Base-by-base conservation (phyloP, 2,113 vertebrate species). In the Tamias sibiricus region DNA sequence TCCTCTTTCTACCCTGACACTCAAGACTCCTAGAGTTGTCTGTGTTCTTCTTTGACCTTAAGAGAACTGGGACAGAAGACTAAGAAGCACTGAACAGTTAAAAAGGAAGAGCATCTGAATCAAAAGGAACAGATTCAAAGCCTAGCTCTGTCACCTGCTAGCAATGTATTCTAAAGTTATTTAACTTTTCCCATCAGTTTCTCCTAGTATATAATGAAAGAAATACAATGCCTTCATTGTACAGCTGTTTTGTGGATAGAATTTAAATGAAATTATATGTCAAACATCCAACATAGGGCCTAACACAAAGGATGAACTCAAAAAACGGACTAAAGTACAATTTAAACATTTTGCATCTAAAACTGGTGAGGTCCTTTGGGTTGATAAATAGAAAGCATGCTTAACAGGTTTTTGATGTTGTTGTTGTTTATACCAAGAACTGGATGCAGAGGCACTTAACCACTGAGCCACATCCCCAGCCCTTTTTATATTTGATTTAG, bases 331-430 rank as follows among this genome's bases (percentile, higher is more conserved):
- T 75, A 75, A 13, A 19, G 22, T 86, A 89, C n/a, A 28, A 83
- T 87, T 87, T 90, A 90, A 89, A 75, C 49, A 90, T 69, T 83
- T 22, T 80, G 28, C 32, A 44, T 84, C 76, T 90, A 84, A 84
- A 95, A 94, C 32, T 95, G 59, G 19, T 42, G 12, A 86, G 28
- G 30, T 59, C 14, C 24, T 91, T 75, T 62, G 19, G 71, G 54
- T 19, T 91, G 77, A 17, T 19, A 87, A 13, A 11, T 49, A 9
- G 14, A 91, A 95, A 95, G 75, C 37, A 90, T n/a, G 26, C 40
- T 28, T 74, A 87, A 95, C 20, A 57, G 54, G 19, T 54, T 54
- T 54, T 20, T 57, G 54, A 20, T 57, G 19, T 19, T 57, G 20
- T 22, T 57, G 20, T 57, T 57, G 54, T 57, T 24, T 57, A 8